These are phyloP conservation scores for Psephotus haematonotus DNA, from an alignment of 2,113 vertebrate genomes.

Conservation along the genomic window DNA sequence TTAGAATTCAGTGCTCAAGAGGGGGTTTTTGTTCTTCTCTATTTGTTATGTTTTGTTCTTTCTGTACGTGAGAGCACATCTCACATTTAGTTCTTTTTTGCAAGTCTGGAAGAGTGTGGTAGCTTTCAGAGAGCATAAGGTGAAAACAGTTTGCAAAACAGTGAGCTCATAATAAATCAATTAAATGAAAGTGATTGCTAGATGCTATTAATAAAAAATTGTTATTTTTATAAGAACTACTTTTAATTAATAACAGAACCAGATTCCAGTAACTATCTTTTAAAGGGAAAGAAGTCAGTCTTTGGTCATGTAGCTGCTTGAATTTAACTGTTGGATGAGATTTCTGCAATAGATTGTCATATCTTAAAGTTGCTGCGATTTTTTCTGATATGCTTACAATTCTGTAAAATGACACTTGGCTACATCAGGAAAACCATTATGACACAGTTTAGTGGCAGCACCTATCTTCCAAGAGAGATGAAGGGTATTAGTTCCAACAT, in stretches of 20 bases:
- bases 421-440: background rate
- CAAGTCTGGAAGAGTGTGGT: background rate
- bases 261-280: background rate
- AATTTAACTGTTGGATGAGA: background rate
- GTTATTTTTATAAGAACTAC: background rate
- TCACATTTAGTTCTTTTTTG: background rate
- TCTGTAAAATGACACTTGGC: background rate
- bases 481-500: background rate
- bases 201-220: background rate
- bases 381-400: background rate
- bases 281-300: background rate
- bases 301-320: background rate
- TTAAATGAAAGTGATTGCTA: background rate
- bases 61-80: background rate
- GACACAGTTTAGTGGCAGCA: background rate
- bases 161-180: background rate
- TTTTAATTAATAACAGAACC: background rate
- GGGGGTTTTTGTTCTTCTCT: background rate
- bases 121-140: background rate
- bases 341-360: background rate
- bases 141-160: background rate
- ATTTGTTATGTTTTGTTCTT: background rate
- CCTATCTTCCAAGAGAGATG: background rate
- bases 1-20: background rate
- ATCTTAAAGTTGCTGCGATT: background rate